Evolutionary conservation across 2,797 vertebrate species (phyloP).

Genomic region (Miopithecus talapoin): DNA sequence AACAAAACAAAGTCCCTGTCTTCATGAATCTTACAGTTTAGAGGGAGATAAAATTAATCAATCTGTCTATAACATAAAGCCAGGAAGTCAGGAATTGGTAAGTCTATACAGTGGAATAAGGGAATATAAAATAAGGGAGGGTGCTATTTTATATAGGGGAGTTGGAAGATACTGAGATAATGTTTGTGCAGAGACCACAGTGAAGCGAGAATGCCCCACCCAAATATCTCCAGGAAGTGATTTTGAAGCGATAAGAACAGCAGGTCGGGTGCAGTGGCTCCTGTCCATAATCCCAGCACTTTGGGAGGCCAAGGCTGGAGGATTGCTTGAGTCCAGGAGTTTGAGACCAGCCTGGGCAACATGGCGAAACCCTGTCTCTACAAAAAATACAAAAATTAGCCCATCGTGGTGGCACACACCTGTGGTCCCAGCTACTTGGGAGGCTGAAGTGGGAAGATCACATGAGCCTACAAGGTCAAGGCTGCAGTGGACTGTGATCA

Average conservation of each 20-base stretch:
- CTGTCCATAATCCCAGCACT: not conserved
- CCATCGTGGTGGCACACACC: fast-evolving
- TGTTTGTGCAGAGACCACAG: not conserved
- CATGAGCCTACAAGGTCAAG: not conserved
- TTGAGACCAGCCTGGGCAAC: not conserved
- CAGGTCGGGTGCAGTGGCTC: not conserved
- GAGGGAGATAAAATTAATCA: not conserved
- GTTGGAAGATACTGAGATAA: not conserved
- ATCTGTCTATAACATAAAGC: not conserved
- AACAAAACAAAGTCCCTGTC: not conserved
- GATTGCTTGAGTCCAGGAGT: not conserved
- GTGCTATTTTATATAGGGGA: not conserved
- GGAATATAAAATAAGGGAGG: not conserved
- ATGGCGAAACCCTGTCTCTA: fast-evolving
- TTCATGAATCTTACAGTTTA: not conserved
- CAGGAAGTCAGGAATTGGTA: not conserved
- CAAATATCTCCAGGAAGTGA: not conserved
- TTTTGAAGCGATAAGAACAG: not conserved
- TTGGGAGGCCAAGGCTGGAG: not conserved
- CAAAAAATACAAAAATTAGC: not conserved
- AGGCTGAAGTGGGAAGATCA: not conserved
- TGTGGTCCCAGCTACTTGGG: not conserved
- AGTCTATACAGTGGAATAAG: not conserved
- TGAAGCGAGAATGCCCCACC: not conserved
- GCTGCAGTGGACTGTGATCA: not conserved